Percentiles rank a stretch among this genome's conserved stretches.
Evolutionary conservation across 2,797 vertebrate species (phyloP).

Genomic region (Melanotaenia parkinsoni): DNA sequence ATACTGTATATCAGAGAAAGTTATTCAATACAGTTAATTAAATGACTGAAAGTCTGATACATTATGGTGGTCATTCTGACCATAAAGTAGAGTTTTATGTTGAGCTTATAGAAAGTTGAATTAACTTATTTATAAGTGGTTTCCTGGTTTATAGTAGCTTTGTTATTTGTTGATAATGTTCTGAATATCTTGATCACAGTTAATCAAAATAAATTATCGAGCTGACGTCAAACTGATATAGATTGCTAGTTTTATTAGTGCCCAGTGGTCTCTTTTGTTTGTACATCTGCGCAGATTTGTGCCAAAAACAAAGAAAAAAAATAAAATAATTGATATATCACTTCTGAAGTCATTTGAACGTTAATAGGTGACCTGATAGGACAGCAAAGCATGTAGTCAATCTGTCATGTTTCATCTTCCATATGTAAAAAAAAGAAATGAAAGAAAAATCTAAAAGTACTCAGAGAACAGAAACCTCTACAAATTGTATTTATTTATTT

Average conservation of each 20-base stretch:
- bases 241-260: background rate
- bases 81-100: slow-evolving; percentile 25
- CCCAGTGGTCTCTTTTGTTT: too few relatives aligned
- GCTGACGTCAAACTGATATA: background rate
- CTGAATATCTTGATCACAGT: background rate
- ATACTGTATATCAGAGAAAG: slow-evolving; percentile 31
- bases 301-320: too few relatives aligned
- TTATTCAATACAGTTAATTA: slow-evolving; percentile 51
- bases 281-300: too few relatives aligned
- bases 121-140: background rate
- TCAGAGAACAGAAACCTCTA: too few relatives aligned
- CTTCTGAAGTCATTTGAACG: background rate
- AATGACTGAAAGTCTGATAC: slow-evolving; percentile 50
- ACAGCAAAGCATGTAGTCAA: background rate
- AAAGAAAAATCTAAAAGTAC: background rate
- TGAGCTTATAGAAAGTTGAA: slow-evolving; percentile 17
- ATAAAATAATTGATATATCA: too few relatives aligned
- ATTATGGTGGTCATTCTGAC: slow-evolving; percentile 20
- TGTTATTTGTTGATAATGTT: background rate
- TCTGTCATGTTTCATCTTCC: background rate
- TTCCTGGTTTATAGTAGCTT: background rate
- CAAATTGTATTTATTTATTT: too few relatives aligned
- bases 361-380: background rate
- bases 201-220: background rate
- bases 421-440: background rate